Evolutionary conservation across 2,797 vertebrate species (phyloP).

Genomic region (Bryconaethiops microstoma): DNA sequence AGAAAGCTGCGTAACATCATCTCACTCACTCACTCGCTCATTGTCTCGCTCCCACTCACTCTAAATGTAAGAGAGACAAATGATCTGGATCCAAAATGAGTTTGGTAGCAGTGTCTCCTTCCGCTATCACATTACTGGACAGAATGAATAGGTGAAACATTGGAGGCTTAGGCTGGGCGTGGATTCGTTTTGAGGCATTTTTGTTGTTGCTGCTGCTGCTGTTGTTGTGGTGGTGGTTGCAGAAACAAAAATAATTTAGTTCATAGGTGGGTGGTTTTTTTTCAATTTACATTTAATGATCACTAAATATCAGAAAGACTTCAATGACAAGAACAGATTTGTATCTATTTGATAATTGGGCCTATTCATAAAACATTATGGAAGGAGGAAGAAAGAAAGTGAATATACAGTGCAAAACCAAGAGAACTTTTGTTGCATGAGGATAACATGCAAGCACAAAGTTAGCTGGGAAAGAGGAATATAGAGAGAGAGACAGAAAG

Average conservation of each 20-base stretch:
- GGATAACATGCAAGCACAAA: background rate
- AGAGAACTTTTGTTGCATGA: constrained; percentile 1
- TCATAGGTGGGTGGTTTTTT: too few species aligned
- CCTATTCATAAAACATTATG: too few species aligned
- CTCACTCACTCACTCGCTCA: background rate
- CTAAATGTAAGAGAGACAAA: constrained; percentile 2
- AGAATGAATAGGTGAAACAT: background rate
- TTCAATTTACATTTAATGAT: too few species aligned
- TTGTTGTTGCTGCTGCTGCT: too few species aligned
- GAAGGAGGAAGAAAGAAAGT: too few species aligned
- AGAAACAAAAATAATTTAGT: background rate
- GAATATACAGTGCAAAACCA: constrained; percentile 22
- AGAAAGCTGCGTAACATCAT: background rate
- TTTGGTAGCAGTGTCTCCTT: constrained; percentile 9
- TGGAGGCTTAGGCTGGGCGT: too few species aligned
- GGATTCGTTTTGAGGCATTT: too few species aligned
- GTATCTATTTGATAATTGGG: too few species aligned
- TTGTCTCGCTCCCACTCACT: background rate
- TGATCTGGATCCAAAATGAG: constrained; percentile 17
- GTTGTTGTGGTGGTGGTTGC: background rate
- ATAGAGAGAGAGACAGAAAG: background rate
- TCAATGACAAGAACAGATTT: too few species aligned
- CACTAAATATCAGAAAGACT: too few species aligned
- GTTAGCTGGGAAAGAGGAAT: background rate
- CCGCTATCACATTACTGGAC: constrained; percentile 49